These are phyloP conservation scores for Scaptomyza hsui DNA, from an alignment of 1,140 invertebrate species.

Conservation along the genomic window DNA sequence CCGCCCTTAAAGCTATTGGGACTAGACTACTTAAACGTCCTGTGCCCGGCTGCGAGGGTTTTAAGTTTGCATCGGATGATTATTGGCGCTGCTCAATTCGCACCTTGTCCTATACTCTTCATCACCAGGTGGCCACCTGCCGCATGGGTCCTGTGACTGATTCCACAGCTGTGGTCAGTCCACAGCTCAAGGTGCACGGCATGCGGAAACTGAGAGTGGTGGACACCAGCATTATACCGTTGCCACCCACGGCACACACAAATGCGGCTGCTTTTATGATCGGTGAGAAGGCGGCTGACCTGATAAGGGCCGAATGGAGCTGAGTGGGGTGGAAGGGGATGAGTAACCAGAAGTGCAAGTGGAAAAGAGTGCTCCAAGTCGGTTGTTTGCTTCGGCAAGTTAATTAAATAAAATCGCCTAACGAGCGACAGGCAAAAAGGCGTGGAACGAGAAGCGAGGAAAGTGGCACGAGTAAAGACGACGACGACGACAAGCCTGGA, in stretches of 20 bases:
- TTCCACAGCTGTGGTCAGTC: slow-evolving; percentile 90
- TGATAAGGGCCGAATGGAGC: slow-evolving; percentile 89
- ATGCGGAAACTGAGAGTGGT: slow-evolving; percentile 89
- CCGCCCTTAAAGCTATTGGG: slow-evolving; percentile 86
- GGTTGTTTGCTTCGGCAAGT: slow-evolving; percentile 51
- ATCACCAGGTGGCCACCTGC: slow-evolving; percentile 90
- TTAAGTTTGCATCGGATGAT: slow-evolving; percentile 86
- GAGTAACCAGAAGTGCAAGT: background rate
- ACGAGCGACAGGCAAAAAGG: slow-evolving; percentile 21
- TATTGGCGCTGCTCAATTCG: slow-evolving; percentile 91
- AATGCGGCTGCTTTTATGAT: slow-evolving; percentile 93
- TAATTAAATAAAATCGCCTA: slow-evolving; percentile 76
- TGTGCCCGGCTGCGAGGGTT: slow-evolving; percentile 86
- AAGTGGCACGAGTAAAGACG: background rate
- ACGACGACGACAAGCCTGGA: slow-evolving; percentile 4
- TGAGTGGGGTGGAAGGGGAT: background rate
- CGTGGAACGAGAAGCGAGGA: background rate
- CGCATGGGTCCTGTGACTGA: slow-evolving; percentile 91
- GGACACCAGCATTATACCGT: slow-evolving; percentile 91
- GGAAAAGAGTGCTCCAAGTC: slow-evolving; percentile 8
- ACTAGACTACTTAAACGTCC: slow-evolving; percentile 85
- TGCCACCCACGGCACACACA: slow-evolving; percentile 89
- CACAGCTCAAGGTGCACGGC: slow-evolving; percentile 89
- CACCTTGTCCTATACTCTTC: slow-evolving; percentile 87
- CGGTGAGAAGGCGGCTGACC: slow-evolving; percentile 93